Percentiles rank a stretch among this genome's conserved stretches.
These are phyloP conservation scores for Thelaira solivaga DNA, from an alignment of 2,888 invertebrate species.

Conservation along the genomic window DNA sequence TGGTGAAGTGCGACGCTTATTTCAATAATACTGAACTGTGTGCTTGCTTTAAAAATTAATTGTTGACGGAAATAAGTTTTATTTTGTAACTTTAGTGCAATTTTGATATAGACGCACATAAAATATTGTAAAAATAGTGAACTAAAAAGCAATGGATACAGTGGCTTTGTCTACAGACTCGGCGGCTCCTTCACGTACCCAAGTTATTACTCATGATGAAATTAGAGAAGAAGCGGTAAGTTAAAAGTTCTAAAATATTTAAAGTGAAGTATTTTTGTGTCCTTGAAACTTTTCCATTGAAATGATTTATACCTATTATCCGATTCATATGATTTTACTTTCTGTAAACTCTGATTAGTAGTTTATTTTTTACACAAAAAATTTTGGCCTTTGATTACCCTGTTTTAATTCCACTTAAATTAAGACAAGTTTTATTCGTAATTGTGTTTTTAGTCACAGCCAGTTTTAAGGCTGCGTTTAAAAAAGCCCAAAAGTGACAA, in stretches of 20 bases:
- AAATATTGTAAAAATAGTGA: background rate
- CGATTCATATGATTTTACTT: no score
- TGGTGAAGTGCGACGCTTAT: no score
- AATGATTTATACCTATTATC: no score
- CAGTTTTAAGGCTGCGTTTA: constrained; percentile 82
- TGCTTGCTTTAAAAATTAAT: background rate
- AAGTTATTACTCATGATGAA: constrained; percentile 34
- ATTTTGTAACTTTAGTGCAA: background rate
- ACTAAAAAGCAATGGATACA: constrained; percentile 45
- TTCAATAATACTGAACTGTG: background rate
- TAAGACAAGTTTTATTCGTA: background rate
- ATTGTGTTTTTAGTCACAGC: constrained; percentile 65
- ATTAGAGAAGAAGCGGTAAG: constrained; percentile 31
- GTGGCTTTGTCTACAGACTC: constrained; percentile 30
- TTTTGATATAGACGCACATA: background rate
- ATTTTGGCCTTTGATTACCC: no score
- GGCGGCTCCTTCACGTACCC: constrained; percentile 40
- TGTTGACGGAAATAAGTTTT: background rate
- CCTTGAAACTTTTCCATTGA: no score
- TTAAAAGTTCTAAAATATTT: no score
- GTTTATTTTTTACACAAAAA: no score
- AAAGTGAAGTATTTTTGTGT: no score
- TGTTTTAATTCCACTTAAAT: no score
- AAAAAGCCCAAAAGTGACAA: constrained; percentile 84
- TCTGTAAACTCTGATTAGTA: no score